phyloP scores from a whole-genome alignment of 35 echinoderm and acorn worm species.

The Eucidaris tribuloides region DNA sequence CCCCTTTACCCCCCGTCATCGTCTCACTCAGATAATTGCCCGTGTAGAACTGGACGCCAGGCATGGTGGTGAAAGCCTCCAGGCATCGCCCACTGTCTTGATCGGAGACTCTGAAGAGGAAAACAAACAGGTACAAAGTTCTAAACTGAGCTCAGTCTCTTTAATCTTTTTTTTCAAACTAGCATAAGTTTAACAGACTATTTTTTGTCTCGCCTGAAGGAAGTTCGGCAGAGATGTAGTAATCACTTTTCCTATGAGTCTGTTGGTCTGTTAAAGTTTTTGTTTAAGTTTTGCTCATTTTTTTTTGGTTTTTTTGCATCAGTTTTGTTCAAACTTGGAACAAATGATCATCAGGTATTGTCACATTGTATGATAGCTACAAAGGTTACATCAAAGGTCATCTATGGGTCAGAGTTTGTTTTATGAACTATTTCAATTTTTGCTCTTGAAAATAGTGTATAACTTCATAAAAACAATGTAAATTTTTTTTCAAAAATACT shows the following conservation, averaged over 20 bases:
- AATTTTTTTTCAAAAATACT: neutral
- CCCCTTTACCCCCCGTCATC: conserved; percentile 53
- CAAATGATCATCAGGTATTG: too few species aligned
- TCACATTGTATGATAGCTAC: too few species aligned
- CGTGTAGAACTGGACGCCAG: conserved; percentile 83
- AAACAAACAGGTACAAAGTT: neutral
- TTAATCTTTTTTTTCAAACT: neutral
- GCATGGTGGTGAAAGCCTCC: conserved; percentile 77
- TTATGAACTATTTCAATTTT: too few species aligned
- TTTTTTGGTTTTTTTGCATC: too few species aligned
- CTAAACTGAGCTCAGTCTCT: neutral
- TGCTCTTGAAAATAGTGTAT: neutral
- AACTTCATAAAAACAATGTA: neutral
- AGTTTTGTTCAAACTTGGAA: too few species aligned
- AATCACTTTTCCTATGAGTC: neutral
- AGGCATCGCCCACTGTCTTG: conserved; percentile 55
- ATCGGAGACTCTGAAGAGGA: conserved; percentile 37
- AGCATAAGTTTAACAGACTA: neutral
- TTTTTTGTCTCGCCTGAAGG: neutral
- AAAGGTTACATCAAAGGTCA: too few species aligned
- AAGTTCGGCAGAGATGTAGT: neutral
- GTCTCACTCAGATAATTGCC: conserved; percentile 71
- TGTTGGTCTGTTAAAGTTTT: neutral
- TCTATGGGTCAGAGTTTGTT: too few species aligned
- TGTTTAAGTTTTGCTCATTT: neutral